Evolutionary conservation across 2,797 vertebrate genomes (phyloP), one percentile per base, ranked within the genome.

Genomic region (Esox masquinongy): DNA sequence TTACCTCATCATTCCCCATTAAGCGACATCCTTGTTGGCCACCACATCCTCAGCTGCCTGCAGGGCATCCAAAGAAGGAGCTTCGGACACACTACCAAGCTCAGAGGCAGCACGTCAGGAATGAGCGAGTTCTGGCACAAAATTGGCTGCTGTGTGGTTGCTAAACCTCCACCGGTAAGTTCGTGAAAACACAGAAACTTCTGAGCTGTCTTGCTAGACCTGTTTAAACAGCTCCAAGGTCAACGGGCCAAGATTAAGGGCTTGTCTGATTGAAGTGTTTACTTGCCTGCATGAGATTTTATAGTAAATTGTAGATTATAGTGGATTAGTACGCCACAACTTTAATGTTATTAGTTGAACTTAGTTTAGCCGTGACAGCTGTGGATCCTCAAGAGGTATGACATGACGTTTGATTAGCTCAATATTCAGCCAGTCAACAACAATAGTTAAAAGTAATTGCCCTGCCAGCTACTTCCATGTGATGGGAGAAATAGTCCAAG

Each of bases 71-170:
- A 47, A 31, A 47, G 67, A 68, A 70, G 43, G 14, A 34, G 17
- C 68, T 70, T 22, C 15, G 47, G 22, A 61, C 56, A 5, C 56
- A 12, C n/a, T 61, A 9, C 39, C 11, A 24, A 24, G 24, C 3
- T 26, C 47, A 47, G 12, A n/a, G 43, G n/a, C 68, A 69, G 68
- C 36, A 49, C 39, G 22, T 17, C 5, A 22, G 78, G 83, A 74
- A 98, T 98, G 97, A 98, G 96, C 7, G 96, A 97, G 78, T 98
- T 98, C 88, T 98, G 97, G 97, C 96, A 97, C 93, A 97, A 97
- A 88, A 92, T 98, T 88, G 96, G 96, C 81, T 98, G 97, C 93
- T 98, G 97, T 0, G 95, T 98, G 3, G 95, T 96, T 9, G 95
- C 97, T 77, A 97, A 98, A 75, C 94, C 96, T 0, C 96, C 96